Base-by-base conservation (phyloP, 2,888 invertebrate genomes). In the Epinotia ramella region DNA sequence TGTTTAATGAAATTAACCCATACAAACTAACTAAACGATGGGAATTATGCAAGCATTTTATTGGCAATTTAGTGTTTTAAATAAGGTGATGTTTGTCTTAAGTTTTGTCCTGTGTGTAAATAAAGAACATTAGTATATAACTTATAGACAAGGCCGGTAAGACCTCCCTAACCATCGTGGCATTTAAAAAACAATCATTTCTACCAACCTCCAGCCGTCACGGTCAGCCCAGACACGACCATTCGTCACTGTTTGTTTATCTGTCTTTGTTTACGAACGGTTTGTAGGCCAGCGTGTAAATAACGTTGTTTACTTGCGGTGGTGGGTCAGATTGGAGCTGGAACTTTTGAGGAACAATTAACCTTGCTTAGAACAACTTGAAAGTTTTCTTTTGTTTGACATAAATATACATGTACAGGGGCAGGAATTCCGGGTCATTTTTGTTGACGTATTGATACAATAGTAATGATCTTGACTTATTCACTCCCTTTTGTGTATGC, bases 221-320 rank as follows among this genome's bases (percentile, higher is more conserved):
- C 53, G 53, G 53, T 53, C n/a, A 53, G 7, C 53, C n/a, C 53
- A 46, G 53, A 33, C 33, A 33, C 33, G 33, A 33, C 62, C n/a
- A 62, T 62, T 62, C 62, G 62, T 62, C 40, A 24, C 57, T 40
- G 40, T 40, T 33, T 62, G 62, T 62, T 33, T 62, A 40, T 62
- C 62, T 44, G 40, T 18, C 59, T 60, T 60, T 62, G 62, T 62
- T 62, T 62, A 33, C 62, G 28, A 6, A 24, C 62, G 33, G 62
- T 33, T 63, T 63, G 63, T 63, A 44, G 63, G 44, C 11, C 63
- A 44, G 63, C 16, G 62, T 40, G 44, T n/a, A 63, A 63, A 63
- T 63, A 63, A 18, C 33, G 44, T 63, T 63, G 63, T 63, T 63
- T 63, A 63, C 57, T 57, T 44, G 40, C 40, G 63, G n/a, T 63